Percentiles rank a stretch among this genome's conserved stretches.
Conservation (phyloP, 2,888 invertebrate genomes). For the Junonia oenone region DNA sequence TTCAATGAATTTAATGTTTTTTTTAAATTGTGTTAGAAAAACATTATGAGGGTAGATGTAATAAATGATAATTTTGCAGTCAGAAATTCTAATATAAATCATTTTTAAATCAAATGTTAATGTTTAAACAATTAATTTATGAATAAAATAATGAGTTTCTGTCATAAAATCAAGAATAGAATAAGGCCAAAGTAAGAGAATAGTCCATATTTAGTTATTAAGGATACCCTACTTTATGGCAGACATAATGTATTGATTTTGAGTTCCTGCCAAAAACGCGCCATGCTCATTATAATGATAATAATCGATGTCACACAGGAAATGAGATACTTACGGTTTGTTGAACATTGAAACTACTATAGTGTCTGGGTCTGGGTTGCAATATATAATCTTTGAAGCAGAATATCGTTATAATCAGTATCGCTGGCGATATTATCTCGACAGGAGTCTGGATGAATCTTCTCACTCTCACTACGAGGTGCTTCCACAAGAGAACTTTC, state of each 20-base stretch:
- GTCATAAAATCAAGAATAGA: too few relatives aligned
- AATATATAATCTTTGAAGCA: not conserved
- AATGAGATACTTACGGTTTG: constrained; percentile 15
- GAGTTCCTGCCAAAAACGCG: not conserved
- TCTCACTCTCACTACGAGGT: constrained; percentile 40
- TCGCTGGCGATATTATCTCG: constrained; percentile 38
- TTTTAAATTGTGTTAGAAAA: too few relatives aligned
- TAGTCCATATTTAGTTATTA: too few relatives aligned
- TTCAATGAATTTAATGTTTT: too few relatives aligned
- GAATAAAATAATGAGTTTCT: too few relatives aligned
- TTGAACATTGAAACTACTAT: not conserved
- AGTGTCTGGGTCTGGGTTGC: not conserved
- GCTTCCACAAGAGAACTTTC: constrained; percentile 48
- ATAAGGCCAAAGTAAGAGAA: too few relatives aligned
- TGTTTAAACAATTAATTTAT: too few relatives aligned
- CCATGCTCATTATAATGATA: not conserved
- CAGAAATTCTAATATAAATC: too few relatives aligned
- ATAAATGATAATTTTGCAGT: too few relatives aligned
- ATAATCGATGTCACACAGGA: not conserved
- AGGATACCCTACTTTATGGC: not conserved
- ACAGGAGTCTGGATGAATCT: constrained; percentile 41
- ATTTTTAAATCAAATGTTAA: too few relatives aligned
- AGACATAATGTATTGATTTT: constrained; percentile 14
- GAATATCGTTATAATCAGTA: constrained; percentile 35
- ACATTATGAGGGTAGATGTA: too few relatives aligned